phyloP scores from a whole-genome alignment of 1,140 invertebrate genomes.

The Planococcus citri region DNA sequence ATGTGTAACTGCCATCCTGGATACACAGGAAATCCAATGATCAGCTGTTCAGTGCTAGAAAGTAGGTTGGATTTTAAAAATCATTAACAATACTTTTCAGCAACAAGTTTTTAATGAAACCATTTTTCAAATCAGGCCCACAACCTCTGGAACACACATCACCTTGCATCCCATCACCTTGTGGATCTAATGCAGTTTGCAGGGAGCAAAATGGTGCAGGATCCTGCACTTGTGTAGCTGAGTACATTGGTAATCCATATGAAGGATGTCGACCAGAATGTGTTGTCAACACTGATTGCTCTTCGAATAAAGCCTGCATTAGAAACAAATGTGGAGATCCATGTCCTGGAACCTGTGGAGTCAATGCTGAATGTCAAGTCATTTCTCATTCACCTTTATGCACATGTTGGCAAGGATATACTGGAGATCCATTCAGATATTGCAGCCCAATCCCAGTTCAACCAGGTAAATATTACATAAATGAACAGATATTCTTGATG shows the following conservation, averaged over 20 bases:
- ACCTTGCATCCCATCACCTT: conserved; percentile 52
- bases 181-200: conserved; percentile 53
- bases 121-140: conserved; percentile 6
- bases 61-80: conserved; percentile 15
- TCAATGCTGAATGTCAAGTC: conserved; percentile 58
- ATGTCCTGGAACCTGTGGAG: conserved; percentile 59
- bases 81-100: conserved; percentile 15
- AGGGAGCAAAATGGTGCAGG: conserved; percentile 49
- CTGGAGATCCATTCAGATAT: conserved; percentile 51
- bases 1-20: conserved; percentile 39
- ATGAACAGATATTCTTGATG: neutral
- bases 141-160: neutral
- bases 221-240: conserved; percentile 48
- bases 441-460: conserved; percentile 35
- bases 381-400: conserved; percentile 61
- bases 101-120: no score
- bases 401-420: conserved; percentile 51
- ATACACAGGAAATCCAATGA: conserved; percentile 40
- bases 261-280: conserved; percentile 62
- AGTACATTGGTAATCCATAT: conserved; percentile 57
- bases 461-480: conserved; percentile 18
- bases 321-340: conserved; percentile 60
- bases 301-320: conserved; percentile 55
- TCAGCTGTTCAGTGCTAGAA: conserved; percentile 32
- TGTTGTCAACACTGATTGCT: conserved; percentile 55